Conservation (phyloP, 2,888 invertebrate genomes). For the Argynnis bischoffii region DNA sequence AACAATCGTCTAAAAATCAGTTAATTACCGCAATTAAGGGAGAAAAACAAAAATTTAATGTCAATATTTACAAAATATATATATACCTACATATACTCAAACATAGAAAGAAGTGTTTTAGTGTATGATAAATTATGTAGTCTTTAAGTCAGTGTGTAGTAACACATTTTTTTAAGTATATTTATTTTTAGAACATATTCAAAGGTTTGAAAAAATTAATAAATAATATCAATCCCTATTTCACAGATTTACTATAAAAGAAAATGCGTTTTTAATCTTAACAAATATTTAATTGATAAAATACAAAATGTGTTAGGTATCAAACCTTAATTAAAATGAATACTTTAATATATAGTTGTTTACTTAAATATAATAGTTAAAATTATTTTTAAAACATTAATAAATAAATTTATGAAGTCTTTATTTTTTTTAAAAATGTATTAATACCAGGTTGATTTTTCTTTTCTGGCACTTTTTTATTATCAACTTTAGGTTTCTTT, state of each 20-base stretch:
- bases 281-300: constrained; percentile 11
- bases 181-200: too few species aligned
- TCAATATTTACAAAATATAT: too few species aligned
- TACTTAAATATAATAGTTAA: constrained; percentile 15
- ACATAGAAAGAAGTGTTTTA: too few species aligned
- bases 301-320: constrained; percentile 17
- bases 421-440: constrained; percentile 68
- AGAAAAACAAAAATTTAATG: too few species aligned
- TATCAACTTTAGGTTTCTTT: constrained; percentile 58
- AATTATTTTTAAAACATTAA: constrained; percentile 3
- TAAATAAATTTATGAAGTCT: constrained; percentile 34
- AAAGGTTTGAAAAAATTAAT: too few species aligned
- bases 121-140: too few species aligned
- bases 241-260: neutral
- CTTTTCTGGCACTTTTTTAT: constrained; percentile 59
- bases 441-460: constrained; percentile 75
- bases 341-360: constrained; percentile 12
- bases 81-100: too few species aligned
- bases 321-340: constrained; percentile 23
- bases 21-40: too few species aligned
- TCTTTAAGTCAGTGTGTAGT: too few species aligned
- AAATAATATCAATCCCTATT: too few species aligned
- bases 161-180: too few species aligned
- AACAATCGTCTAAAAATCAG: too few species aligned
- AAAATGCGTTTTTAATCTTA: neutral